Conservation (phyloP, 1,140 invertebrate species). For the Caenorhabditis tropicalis region DNA sequence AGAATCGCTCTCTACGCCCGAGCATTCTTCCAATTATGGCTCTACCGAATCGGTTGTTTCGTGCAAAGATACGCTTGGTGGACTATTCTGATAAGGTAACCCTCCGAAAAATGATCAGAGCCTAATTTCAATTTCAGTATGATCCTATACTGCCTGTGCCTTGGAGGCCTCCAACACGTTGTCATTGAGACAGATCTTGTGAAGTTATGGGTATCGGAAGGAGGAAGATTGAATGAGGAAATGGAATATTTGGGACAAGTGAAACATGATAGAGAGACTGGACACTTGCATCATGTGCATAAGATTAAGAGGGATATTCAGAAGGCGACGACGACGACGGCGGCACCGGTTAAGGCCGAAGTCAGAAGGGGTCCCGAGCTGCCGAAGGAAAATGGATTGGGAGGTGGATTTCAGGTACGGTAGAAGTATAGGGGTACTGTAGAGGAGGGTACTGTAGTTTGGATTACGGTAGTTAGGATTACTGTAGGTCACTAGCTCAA, state of each 20-base stretch:
- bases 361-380: constrained; percentile 57
- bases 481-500: no score
- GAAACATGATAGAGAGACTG: constrained; percentile 62
- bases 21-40: constrained; percentile 66
- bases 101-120: not conserved
- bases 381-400: constrained; percentile 66
- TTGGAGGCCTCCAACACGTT: constrained; percentile 64
- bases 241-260: constrained; percentile 60
- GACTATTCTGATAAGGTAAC: constrained; percentile 59
- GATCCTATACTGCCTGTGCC: constrained; percentile 61
- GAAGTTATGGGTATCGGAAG: constrained; percentile 71
- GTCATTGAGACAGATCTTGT: constrained; percentile 71
- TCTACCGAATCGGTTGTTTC: constrained; percentile 63
- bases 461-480: no score
- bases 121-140: constrained; percentile 51
- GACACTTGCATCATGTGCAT: not conserved
- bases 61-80: constrained; percentile 64
- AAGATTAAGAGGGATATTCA: constrained; percentile 10
- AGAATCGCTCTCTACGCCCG: constrained; percentile 66
- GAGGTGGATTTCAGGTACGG: constrained; percentile 66
- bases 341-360: not conserved
- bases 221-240: constrained; percentile 69
- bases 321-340: not conserved
- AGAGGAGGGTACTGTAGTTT: no score
- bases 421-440: no score